phyloP scores from a whole-genome alignment of 2,888 invertebrate genomes.

The Apamea epomidion region DNA sequence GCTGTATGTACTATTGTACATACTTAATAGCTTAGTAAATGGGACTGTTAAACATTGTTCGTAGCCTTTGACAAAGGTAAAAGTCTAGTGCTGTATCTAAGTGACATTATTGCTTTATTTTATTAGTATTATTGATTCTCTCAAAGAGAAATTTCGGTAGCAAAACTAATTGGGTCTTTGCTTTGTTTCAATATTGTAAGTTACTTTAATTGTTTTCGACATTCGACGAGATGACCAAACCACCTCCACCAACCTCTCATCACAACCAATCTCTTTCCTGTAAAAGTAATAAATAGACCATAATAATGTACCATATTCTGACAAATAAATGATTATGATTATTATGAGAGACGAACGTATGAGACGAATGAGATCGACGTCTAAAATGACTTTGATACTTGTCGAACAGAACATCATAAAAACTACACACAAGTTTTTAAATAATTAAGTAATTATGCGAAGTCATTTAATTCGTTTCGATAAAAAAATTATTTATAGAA shows the following conservation, averaged over 20 bases:
- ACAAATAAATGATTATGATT: not conserved
- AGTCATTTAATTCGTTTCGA: constrained; percentile 23
- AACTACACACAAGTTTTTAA: not conserved
- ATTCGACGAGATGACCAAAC: not conserved
- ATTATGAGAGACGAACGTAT: not conserved
- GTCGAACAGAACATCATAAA: not conserved
- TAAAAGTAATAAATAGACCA: not conserved
- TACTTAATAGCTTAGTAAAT: constrained; percentile 7
- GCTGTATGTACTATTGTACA: constrained; percentile 8
- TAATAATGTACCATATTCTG: not conserved
- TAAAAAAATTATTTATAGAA: constrained; percentile 25
- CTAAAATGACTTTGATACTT: not conserved
- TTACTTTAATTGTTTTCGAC: constrained; percentile 12
- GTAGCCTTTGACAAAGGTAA: constrained; percentile 29
- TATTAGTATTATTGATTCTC: constrained; percentile 14
- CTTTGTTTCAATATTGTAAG: not conserved
- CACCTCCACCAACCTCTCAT: not conserved
- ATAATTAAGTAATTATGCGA: not conserved
- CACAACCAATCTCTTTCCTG: no score
- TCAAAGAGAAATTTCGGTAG: constrained; percentile 14
- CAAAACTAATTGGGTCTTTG: not conserved
- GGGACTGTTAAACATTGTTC: constrained; percentile 31
- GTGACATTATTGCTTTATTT: constrained; percentile 23
- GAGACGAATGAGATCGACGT: not conserved
- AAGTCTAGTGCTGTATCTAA: constrained; percentile 10